phyloP scores from a whole-genome alignment of 2,113 vertebrate species.

The Pleuronectes platessa region DNA sequence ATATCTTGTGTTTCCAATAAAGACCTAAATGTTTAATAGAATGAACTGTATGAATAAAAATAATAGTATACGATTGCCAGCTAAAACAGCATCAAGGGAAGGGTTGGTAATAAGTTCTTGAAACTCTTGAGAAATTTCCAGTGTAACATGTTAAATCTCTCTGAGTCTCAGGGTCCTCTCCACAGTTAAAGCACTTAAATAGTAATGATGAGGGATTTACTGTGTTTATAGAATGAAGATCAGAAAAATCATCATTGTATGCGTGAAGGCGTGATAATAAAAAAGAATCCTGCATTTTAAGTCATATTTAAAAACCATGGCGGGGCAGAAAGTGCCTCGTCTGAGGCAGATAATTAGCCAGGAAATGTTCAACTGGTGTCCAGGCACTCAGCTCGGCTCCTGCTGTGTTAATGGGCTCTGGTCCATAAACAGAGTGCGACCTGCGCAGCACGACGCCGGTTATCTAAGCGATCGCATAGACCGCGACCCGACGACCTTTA shows the following conservation, averaged over 20 bases:
- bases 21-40: no score
- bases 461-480: conserved; percentile 16
- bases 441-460: conserved; percentile 30
- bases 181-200: background rate
- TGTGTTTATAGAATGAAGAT: no score
- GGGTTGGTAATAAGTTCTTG: no score
- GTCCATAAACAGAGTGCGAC: conserved; percentile 44
- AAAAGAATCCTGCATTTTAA: background rate
- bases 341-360: background rate
- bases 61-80: background rate
- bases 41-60: no score
- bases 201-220: no score
- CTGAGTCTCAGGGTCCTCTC: background rate
- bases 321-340: conserved; percentile 12
- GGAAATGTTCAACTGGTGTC: conserved; percentile 28
- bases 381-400: conserved; percentile 31
- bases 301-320: conserved; percentile 20
- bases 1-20: no score
- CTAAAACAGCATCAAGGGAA: no score
- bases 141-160: conserved; percentile 1
- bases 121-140: no score
- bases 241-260: background rate
- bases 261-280: background rate
- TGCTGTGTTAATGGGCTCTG: conserved; percentile 54
- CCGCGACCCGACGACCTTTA: conserved; percentile 41